Evolutionary conservation across 2,113 vertebrate species (phyloP), one percentile per base, ranked within the genome.

Genomic region (Pseudopipra pipra): DNA sequence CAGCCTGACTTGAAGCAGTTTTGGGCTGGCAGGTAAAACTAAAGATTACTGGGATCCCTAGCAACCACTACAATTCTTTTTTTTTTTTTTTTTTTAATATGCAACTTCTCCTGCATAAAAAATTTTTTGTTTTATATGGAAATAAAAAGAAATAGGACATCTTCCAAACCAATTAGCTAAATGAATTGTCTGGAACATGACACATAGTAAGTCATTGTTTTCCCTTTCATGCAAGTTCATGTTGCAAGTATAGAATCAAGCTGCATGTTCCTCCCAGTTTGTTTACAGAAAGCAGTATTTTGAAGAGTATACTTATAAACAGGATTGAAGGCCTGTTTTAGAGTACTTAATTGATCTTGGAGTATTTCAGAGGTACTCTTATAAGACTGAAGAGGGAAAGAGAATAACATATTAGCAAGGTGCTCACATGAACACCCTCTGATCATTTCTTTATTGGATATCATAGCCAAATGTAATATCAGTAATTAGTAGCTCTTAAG

Each of bases 361-460:
- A 89, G 67, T 87, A 78, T 35, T 90, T 93, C 61, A 91, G 39
- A 78, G 55, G 18, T 96, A 59, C 87, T 92, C 63, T 68, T 54
- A 39, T 1, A 84, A 46, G 43, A 77, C 39, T 84, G 68, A 66
- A 91, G 89, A 92, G 89, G 65, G 46, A 86, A 76, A 91, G 63
- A 46, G 43, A 74, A 61, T 58, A 74, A 76, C 35, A 49, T 76
- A 70, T 54, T 90, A 84, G 7, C 65, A 86, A 77, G 66, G 65
- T 91, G 51, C 15, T 95, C 55, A 71, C 2, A 8, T 54, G 72
- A 92, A 52, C 83, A 70, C 1, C 13, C 17, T 84, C 37, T 84
- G 89, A 92, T 89, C 0, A 70, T 74, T 90, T 66, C 43, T 77
- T 74, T 67, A 87, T 74, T 81, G 37, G 30, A 86, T 77, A 76